A percentile compares a stretch with the other conserved stretches of the same genome.
These are phyloP conservation scores for Seira musarum DNA, from an alignment of 2,888 invertebrate species.

Conservation along the genomic window DNA sequence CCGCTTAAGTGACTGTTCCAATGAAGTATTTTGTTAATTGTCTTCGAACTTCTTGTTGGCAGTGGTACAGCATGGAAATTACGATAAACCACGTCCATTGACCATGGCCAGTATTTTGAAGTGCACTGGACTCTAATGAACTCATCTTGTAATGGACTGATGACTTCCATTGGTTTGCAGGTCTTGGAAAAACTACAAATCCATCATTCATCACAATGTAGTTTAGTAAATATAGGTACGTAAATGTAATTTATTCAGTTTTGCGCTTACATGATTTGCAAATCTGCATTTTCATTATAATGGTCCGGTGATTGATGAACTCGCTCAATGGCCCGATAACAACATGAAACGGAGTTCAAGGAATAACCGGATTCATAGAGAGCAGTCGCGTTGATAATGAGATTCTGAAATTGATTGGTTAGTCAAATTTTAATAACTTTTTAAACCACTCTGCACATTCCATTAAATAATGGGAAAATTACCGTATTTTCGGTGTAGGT, in stretches of 20 bases:
- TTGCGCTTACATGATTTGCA: constrained; percentile 39
- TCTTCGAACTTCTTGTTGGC: constrained; percentile 43
- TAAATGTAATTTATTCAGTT: neutral
- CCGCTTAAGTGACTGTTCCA: constrained; percentile 29
- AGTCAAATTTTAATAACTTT: constrained; percentile 3
- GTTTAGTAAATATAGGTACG: neutral
- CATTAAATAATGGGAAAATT: too few relatives aligned
- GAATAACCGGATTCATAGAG: constrained; percentile 56
- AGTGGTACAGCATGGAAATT: constrained; percentile 61
- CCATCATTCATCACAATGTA: neutral
- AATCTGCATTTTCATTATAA: constrained; percentile 52
- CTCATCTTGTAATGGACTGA: constrained; percentile 45
- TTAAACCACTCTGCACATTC: constrained; percentile 34
- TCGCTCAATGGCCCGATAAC: constrained; percentile 53
- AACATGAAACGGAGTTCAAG: constrained; percentile 53
- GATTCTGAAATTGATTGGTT: constrained; percentile 39
- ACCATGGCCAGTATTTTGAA: constrained; percentile 60
- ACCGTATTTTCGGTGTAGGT: constrained; percentile 55
- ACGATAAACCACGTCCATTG: constrained; percentile 59
- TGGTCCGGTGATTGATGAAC: constrained; percentile 54
- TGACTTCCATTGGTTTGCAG: constrained; percentile 42
- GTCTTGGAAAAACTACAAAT: constrained; percentile 27
- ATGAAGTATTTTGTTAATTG: constrained; percentile 34
- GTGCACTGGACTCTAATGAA: constrained; percentile 60
- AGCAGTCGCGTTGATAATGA: constrained; percentile 57